Percentiles rank a stretch among this genome's conserved stretches.
phyloP scores from a whole-genome alignment of 2,113 vertebrate species.

The Calcarius ornatus region DNA sequence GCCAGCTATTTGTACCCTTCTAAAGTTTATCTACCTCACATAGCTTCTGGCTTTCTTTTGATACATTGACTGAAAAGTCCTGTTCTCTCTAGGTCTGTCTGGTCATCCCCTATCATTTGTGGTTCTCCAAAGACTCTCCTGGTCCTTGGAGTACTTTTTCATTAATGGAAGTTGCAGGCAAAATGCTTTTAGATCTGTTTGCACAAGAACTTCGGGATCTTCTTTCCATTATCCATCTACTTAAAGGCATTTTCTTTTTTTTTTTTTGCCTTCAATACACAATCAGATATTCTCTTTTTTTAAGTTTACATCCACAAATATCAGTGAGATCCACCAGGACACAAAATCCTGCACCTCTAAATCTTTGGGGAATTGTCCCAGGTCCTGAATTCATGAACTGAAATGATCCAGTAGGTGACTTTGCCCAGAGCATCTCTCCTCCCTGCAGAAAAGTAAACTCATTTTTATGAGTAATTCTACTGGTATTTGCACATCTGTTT shows the following conservation, averaged over 20 bases:
- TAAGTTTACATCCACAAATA: background rate
- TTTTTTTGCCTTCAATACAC: background rate
- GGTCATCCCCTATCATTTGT: background rate
- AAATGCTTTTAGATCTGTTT: background rate
- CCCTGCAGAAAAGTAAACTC: background rate
- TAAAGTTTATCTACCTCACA: background rate
- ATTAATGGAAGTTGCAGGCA: background rate
- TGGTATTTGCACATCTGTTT: background rate
- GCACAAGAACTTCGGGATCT: background rate
- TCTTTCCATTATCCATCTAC: background rate
- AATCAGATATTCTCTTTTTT: background rate
- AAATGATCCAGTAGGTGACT: fast-evolving
- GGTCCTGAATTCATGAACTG: slow-evolving; percentile 56
- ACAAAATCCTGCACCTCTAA: fast-evolving
- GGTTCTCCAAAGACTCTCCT: background rate
- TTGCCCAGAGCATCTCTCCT: background rate
- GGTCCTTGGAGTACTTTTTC: background rate
- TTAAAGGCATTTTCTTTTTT: background rate
- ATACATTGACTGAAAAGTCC: background rate
- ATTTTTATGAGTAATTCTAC: background rate
- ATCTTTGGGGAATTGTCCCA: slow-evolving; percentile 59
- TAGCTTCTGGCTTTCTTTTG: background rate
- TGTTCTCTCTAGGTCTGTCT: background rate
- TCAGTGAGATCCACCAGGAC: fast-evolving
- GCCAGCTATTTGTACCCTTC: background rate